Evolutionary conservation across 2,888 invertebrate species (phyloP), one percentile per base, ranked within the genome.

Genomic region (Eilema sororculum): DNA sequence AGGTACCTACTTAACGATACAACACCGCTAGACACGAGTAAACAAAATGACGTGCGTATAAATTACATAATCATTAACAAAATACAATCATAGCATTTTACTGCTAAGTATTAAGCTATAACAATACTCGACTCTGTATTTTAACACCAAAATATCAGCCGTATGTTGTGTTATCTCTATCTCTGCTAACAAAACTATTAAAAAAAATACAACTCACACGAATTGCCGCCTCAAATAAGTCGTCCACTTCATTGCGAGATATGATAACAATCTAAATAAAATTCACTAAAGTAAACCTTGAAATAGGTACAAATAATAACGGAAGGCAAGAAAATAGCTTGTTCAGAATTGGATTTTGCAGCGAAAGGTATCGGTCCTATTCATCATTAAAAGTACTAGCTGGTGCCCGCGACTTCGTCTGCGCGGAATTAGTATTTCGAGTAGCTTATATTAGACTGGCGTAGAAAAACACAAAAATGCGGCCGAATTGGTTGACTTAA

Each of bases 161-260:
- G 20, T n/a, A 8, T 52, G n/a, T n/a, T 52, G 20, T n/a, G 20
- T 52, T 9, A 9, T 9, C 20, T 6, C 2, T 9, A 9, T 9
- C 20, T 20, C 2, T 52, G 52, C 8, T 46, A 52, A n/a, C 20
- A n/a, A n/a, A 20, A 16, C 52, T n/a, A 52, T 52, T n/a, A n/a
- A 52, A 46, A 52, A 46, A 52, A 52, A 52, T 46, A 37, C 10
- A 61, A 80, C 80, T 80, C 65, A 80, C 80, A 56, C 24, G 64
- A 33, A n/a, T 25, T 74, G 30, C 12, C 61, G 62, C 10, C 65
- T 57, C 33, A 77, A 20, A 12, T 58, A 24, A 59, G 57, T 66
- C 22, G 71, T 52, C 63, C 72, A 59, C 62, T 67, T 75, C 82
- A 80, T 80, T n/a, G 52, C 28, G 8, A 22, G 58, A 59, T 67